These are phyloP conservation scores for Diarsia mendica DNA, from an alignment of 2,888 invertebrate genomes.

Conservation along the genomic window DNA sequence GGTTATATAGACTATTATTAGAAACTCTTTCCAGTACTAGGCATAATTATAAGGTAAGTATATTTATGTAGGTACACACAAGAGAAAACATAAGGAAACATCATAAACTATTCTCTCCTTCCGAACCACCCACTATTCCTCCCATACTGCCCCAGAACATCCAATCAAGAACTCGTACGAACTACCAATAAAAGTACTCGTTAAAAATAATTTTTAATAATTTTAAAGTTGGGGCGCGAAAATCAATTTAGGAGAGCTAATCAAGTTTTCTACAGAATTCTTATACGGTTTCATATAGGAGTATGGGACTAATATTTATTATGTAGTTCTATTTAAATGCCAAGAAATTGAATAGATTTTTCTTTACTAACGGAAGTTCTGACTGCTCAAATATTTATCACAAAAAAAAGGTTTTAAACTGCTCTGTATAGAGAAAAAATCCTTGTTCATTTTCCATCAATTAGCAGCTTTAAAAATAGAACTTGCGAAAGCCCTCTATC, in stretches of 20 bases:
- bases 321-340: slow-evolving; percentile 33
- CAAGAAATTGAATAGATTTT: slow-evolving; percentile 16
- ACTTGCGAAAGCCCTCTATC: slow-evolving; percentile 1
- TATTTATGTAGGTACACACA: too few relatives aligned
- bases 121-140: slow-evolving; percentile 7
- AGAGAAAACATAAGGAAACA: too few relatives aligned
- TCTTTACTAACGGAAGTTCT: background rate
- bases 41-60: too few relatives aligned
- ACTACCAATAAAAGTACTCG: slow-evolving; percentile 25
- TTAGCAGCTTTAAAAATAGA: background rate
- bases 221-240: slow-evolving; percentile 39
- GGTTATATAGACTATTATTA: background rate
- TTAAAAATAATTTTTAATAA: slow-evolving; percentile 44
- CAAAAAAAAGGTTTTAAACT: background rate
- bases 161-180: slow-evolving; percentile 26
- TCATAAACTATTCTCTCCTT: background rate
- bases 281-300: slow-evolving; percentile 36
- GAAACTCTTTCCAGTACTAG: background rate
- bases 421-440: background rate
- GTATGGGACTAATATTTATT: slow-evolving; percentile 34
- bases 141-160: background rate
- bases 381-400: background rate
- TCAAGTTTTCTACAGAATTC: slow-evolving; percentile 44
- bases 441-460: background rate
- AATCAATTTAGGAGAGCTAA: slow-evolving; percentile 52